A percentile compares a stretch with the other conserved stretches of the same genome.
These are phyloP conservation scores for Julus scanicus DNA, from an alignment of 2,888 invertebrate genomes.

Conservation along the genomic window DNA sequence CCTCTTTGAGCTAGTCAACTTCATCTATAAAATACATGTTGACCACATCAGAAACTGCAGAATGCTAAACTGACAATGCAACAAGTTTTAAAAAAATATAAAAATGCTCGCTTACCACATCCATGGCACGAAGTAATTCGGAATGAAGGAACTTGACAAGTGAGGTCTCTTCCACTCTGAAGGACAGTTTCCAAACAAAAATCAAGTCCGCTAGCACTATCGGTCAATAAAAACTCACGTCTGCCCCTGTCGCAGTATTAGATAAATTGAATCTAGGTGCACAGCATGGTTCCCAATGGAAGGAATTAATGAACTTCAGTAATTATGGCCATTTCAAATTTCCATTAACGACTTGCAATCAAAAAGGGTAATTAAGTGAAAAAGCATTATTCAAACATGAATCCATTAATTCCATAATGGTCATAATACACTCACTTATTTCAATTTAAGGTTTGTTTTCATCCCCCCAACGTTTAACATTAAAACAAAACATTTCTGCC, in stretches of 20 bases:
- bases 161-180: not conserved
- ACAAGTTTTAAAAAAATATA: not conserved
- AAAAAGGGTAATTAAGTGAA: not conserved
- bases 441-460: not conserved
- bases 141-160: not conserved
- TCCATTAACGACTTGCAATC: not conserved
- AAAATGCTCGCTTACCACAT: not conserved
- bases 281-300: slow-evolving; percentile 6
- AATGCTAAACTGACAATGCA: not conserved
- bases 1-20: not conserved
- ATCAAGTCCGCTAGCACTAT: not conserved
- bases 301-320: slow-evolving; percentile 8
- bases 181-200: not conserved
- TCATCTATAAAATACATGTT: not conserved
- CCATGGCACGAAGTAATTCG: not conserved
- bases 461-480: not conserved
- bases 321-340: not conserved
- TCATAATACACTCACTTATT: not conserved
- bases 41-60: not conserved
- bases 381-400: not conserved
- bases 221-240: slow-evolving; percentile 5
- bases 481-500: not conserved
- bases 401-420: not conserved
- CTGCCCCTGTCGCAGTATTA: not conserved
- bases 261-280: not conserved